These are phyloP conservation scores for Oxyteleia sp. DNA, from an alignment of 2,888 invertebrate genomes.

Conservation along the genomic window DNA sequence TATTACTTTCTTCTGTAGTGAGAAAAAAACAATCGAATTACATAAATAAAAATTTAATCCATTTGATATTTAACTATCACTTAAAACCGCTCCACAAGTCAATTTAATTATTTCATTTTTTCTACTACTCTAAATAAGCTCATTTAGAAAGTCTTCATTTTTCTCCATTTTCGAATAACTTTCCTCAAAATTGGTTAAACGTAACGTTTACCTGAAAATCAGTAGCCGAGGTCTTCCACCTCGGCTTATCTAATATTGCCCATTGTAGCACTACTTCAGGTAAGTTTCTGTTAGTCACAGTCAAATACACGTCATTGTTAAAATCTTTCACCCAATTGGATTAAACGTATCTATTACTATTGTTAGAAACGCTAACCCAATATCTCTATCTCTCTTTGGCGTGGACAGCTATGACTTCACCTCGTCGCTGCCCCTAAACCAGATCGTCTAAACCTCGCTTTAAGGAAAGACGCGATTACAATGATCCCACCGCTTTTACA, in stretches of 20 bases:
- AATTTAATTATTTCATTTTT: no score
- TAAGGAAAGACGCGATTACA: conserved; percentile 43
- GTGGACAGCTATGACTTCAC: conserved; percentile 59
- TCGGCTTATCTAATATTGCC: conserved; percentile 83
- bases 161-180: neutral
- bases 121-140: no score
- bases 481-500: conserved; percentile 51
- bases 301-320: conserved; percentile 74
- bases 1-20: no score
- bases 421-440: conserved; percentile 42
- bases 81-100: no score
- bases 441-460: conserved; percentile 50
- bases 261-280: conserved; percentile 78
- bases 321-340: conserved; percentile 84
- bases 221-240: conserved; percentile 66
- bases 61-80: no score
- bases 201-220: conserved; percentile 80
- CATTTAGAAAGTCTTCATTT: no score
- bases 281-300: conserved; percentile 71
- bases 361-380: conserved; percentile 76
- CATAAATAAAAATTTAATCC: no score
- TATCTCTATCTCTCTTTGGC: conserved; percentile 64
- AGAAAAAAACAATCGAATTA: no score
- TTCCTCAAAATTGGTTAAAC: conserved; percentile 81
- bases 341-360: conserved; percentile 87